phyloP scores from a whole-genome alignment of 2,888 invertebrate genomes.

The Rhodophaea formosa region DNA sequence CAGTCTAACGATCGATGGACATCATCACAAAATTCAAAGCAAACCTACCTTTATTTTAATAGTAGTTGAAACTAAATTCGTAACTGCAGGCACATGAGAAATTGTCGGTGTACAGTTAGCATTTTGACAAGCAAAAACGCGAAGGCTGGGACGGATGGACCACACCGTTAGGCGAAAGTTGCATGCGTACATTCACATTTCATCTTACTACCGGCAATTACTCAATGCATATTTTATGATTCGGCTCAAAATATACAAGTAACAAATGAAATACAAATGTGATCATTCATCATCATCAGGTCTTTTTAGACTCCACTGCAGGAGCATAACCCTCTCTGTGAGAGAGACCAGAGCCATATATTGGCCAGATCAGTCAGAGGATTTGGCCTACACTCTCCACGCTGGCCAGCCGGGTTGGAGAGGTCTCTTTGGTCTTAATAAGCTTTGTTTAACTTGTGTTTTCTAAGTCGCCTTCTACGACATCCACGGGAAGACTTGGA shows the following conservation, averaged over 20 bases:
- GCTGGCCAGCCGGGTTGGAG: no score
- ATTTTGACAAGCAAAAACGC: conserved; percentile 70
- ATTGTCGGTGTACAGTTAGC: conserved; percentile 57
- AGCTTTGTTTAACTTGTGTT: no score
- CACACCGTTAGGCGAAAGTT: conserved; percentile 29
- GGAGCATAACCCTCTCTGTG: no score
- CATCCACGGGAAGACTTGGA: no score
- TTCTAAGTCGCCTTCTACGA: no score
- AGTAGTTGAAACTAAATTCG: not conserved
- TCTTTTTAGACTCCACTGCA: no score
- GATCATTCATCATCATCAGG: no score
- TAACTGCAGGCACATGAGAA: not conserved
- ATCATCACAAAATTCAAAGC: not conserved
- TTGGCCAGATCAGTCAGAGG: no score
- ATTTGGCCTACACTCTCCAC: no score
- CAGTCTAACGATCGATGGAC: not conserved
- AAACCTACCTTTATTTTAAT: conserved; percentile 7
- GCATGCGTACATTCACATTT: conserved; percentile 39
- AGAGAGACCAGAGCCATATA: no score
- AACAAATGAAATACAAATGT: no score
- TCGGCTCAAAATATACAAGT: not conserved
- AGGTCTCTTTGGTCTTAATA: no score
- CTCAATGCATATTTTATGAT: not conserved
- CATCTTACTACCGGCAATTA: conserved; percentile 29
- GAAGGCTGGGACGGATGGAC: conserved; percentile 17